These are phyloP conservation scores for Adelosebastes latens DNA, from an alignment of 2,797 vertebrate species.

Conservation along the genomic window DNA sequence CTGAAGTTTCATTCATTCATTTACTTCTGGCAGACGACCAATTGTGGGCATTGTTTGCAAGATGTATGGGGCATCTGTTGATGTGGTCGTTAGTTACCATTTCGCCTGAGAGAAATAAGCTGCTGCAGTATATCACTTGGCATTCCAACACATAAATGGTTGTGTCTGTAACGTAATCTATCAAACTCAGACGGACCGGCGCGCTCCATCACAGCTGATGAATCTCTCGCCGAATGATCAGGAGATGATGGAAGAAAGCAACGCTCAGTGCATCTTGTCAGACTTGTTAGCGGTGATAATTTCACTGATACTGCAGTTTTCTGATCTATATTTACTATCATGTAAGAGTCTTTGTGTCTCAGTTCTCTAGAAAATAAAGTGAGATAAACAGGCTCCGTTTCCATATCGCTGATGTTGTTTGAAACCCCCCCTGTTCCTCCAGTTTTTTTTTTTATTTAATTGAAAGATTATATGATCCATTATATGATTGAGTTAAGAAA, in stretches of 20 bases:
- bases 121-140: conserved; percentile 71
- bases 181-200: conserved; percentile 64
- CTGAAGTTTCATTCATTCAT: conserved; percentile 78
- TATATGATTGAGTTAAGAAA: neutral
- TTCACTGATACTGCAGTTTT: conserved; percentile 7
- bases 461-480: neutral
- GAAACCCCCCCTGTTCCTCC: neutral
- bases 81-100: conserved; percentile 76
- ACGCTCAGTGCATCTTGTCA: conserved; percentile 17
- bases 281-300: conserved; percentile 29
- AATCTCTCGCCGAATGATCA: conserved; percentile 58
- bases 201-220: conserved; percentile 65
- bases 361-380: neutral
- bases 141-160: conserved; percentile 73
- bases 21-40: conserved; percentile 73
- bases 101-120: conserved; percentile 76
- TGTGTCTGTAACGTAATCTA: conserved; percentile 68
- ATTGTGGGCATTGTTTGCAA: conserved; percentile 74
- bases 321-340: conserved; percentile 2
- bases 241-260: conserved; percentile 49
- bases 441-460: neutral
- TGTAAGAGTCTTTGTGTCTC: neutral
- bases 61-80: conserved; percentile 78
- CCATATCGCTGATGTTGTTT: neutral
- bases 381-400: neutral